phyloP scores from a whole-genome alignment of 2,888 invertebrate genomes.

The Adelphocoris suturalis region DNA sequence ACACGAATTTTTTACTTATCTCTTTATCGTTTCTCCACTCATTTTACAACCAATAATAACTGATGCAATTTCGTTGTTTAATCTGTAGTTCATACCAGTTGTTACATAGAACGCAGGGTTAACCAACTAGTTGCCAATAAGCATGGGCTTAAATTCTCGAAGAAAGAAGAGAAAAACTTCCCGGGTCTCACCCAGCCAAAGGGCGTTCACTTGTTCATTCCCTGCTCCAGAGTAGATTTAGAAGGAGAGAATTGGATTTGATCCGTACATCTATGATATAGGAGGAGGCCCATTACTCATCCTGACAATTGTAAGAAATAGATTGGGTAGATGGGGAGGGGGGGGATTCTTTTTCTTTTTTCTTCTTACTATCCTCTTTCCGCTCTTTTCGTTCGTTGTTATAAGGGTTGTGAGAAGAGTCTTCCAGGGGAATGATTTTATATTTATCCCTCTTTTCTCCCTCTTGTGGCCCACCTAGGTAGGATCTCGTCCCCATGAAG shows the following conservation, averaged over 20 bases:
- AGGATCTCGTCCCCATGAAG: background rate
- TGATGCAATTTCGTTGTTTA: too few species aligned
- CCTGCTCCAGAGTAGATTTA: slow-evolving; percentile 55
- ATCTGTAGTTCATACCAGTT: too few species aligned
- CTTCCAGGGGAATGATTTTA: slow-evolving; percentile 49
- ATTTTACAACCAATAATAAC: too few species aligned
- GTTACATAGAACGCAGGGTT: too few species aligned
- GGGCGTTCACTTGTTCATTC: slow-evolving; percentile 57
- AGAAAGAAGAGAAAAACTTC: background rate
- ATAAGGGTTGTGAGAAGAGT: slow-evolving; percentile 31
- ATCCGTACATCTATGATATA: slow-evolving; percentile 60
- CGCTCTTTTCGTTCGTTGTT: slow-evolving; percentile 47
- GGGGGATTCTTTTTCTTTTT: slow-evolving; percentile 6
- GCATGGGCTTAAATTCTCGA: background rate
- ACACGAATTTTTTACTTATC: too few species aligned
- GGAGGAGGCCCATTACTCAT: slow-evolving; percentile 58
- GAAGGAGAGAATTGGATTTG: slow-evolving; percentile 62
- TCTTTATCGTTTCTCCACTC: too few species aligned
- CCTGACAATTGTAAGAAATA: slow-evolving; percentile 68
- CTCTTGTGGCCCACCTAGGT: slow-evolving; percentile 26
- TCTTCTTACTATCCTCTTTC: background rate
- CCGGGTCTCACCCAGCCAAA: background rate
- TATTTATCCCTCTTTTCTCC: slow-evolving; percentile 54
- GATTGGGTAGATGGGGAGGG: slow-evolving; percentile 57
- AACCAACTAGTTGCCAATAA: background rate